phyloP scores from a whole-genome alignment of 2,888 invertebrate genomes.

The Hypselothyrea guttata region DNA sequence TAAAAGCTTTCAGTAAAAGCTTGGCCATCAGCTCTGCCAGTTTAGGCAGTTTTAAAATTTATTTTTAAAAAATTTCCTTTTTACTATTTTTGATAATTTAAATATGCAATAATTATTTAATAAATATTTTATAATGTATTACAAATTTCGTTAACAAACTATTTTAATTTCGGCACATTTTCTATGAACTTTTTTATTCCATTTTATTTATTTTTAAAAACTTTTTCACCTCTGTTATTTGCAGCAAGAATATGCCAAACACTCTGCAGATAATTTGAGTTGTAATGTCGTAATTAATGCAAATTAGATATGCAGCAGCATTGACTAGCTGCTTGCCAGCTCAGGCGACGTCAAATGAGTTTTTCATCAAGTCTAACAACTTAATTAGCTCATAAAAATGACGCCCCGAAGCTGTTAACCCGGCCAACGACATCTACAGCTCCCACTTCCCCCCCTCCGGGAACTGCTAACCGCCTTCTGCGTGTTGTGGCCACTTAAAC shows the following conservation, averaged over 20 bases:
- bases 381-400: conserved; percentile 77
- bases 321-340: conserved; percentile 27
- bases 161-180: no score
- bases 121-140: no score
- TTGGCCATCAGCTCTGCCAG: no score
- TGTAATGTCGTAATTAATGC: conserved; percentile 65
- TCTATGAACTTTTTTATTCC: no score
- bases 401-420: conserved; percentile 71
- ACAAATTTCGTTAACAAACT: no score
- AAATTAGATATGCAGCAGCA: conserved; percentile 67
- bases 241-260: background rate
- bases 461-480: conserved; percentile 35
- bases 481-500: conserved; percentile 74
- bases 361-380: conserved; percentile 78
- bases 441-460: background rate
- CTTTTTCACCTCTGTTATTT: conserved; percentile 1
- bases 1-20: no score
- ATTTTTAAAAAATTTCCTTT: no score
- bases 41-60: no score
- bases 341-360: conserved; percentile 59
- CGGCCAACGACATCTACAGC: conserved; percentile 39
- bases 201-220: no score
- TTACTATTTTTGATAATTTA: no score
- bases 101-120: no score
- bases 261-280: conserved; percentile 22